Evolutionary conservation across 2,797 vertebrate species (phyloP).

Genomic region (Poeciliopsis infans): DNA sequence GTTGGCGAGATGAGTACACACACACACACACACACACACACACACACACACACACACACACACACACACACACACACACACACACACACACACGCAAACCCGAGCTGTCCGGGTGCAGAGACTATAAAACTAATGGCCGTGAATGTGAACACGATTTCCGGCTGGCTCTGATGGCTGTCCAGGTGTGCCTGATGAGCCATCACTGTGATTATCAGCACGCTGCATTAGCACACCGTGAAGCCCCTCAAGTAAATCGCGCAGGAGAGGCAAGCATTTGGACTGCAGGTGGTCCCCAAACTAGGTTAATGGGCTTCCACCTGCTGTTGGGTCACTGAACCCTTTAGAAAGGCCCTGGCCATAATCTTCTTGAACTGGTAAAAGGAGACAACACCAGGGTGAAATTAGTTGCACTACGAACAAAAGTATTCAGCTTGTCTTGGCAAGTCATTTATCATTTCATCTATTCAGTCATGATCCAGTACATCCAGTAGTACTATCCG

Average conservation of each 20-base stretch:
- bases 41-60: neutral
- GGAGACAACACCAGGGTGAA: constrained; percentile 47
- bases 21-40: neutral
- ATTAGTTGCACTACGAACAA: constrained; percentile 57
- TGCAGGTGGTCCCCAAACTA: constrained; percentile 76
- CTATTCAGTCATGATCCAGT: constrained; percentile 17
- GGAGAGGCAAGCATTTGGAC: constrained; percentile 68
- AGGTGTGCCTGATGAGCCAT: constrained; percentile 82
- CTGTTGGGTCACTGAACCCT: constrained; percentile 76
- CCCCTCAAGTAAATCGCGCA: constrained; percentile 74
- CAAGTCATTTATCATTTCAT: constrained; percentile 63
- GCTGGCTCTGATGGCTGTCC: constrained; percentile 68
- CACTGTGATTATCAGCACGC: constrained; percentile 79
- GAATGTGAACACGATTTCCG: constrained; percentile 74
- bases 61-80: neutral
- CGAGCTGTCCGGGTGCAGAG: constrained; percentile 51
- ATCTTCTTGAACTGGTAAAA: constrained; percentile 43
- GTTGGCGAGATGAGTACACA: constrained; percentile 25
- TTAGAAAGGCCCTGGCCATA: constrained; percentile 50
- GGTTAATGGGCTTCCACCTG: constrained; percentile 76
- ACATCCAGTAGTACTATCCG: neutral
- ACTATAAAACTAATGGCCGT: constrained; percentile 77
- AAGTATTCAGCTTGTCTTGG: constrained; percentile 52
- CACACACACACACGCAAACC: neutral
- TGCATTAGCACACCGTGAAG: constrained; percentile 75